Percentiles rank a stretch among this genome's conserved stretches.
phyloP scores from a whole-genome alignment of 1,140 invertebrate species.

The Babylonia areolata region DNA sequence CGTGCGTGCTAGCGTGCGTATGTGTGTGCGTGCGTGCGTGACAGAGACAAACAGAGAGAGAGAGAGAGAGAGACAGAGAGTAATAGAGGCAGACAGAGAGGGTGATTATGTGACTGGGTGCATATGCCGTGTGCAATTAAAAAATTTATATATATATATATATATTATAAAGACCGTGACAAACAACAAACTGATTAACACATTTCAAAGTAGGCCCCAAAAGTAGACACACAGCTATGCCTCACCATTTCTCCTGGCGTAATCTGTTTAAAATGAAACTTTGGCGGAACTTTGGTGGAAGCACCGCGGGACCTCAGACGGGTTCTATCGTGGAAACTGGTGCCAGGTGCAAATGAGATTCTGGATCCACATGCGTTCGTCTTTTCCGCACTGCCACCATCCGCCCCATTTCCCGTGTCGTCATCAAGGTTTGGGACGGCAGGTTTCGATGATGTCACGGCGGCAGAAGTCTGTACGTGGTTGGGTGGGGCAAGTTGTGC shows the following conservation, averaged over 20 bases:
- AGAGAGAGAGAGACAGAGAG: not conserved
- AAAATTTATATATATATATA: too few relatives aligned
- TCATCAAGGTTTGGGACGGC: not conserved
- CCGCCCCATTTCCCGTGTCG: not conserved
- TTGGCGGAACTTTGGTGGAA: not conserved
- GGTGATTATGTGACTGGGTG: not conserved
- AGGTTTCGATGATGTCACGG: not conserved
- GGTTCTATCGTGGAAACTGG: not conserved
- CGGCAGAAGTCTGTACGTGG: not conserved
- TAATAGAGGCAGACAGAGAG: not conserved
- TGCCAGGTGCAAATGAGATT: constrained; percentile 9
- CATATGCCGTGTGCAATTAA: too few relatives aligned
- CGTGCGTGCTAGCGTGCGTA: constrained; percentile 2
- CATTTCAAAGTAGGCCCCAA: not conserved
- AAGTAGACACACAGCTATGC: too few relatives aligned
- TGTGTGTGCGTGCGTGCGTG: not conserved
- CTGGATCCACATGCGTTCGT: not conserved
- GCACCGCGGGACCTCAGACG: not conserved
- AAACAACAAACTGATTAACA: not conserved
- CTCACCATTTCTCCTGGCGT: constrained; percentile 3
- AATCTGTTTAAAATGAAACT: not conserved
- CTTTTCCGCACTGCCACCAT: not conserved
- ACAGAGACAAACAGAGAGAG: not conserved
- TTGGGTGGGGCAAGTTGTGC: not conserved
- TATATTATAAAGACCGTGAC: too few relatives aligned